Base-by-base conservation (phyloP, 2,888 invertebrate species). In the Molorchus minor region DNA sequence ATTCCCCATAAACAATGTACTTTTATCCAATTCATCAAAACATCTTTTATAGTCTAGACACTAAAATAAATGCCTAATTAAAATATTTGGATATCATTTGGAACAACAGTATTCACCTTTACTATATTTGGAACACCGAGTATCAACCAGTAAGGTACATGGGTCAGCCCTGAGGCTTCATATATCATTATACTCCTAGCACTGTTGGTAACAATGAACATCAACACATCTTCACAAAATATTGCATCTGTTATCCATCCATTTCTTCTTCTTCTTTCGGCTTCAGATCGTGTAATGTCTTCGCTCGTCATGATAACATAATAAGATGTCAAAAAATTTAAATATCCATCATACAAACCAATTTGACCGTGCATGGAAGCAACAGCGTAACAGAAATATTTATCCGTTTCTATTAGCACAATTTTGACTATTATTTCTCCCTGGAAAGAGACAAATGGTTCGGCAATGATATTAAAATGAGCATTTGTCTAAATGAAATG, bases 171-270 rank as follows among this genome's bases (percentile, higher is more conserved):
- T 1, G 84, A 81, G 0, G 84, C 86, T 68, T 87, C 87, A 66
- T 86, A 87, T 35, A 88, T 77, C 1, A 83, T 83, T 40, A 88
- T 75, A 68, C 85, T 86, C 61, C 88, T 82, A 56, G 87, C 85
- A 0, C 87, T 86, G 2, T 85, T 84, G 0, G 85, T 81, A 38
- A 86, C 75, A 20, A 85, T 71, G 40, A 88, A 76, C 69, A 83
- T 82, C 52, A 84, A 81, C 2, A 84, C 82, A 64, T 88, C 87
- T 78, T 84, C 76, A 13, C 81, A 77, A 73, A 85, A 87, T 2
- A 87, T 72, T 0, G 84, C 87, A 65, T 88, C 88, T 0, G 87
- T 88, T 1, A 88, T 81, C 88, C 88, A 88, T 1, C 85, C 8
- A 83, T 75, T 70, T 71, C 73, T 53, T 66, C 74, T 64, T 73